A percentile compares a stretch with the other conserved stretches of the same genome.
These are phyloP conservation scores for Pygmarrhopalites habei DNA, from an alignment of 1,140 invertebrate species.

Conservation along the genomic window DNA sequence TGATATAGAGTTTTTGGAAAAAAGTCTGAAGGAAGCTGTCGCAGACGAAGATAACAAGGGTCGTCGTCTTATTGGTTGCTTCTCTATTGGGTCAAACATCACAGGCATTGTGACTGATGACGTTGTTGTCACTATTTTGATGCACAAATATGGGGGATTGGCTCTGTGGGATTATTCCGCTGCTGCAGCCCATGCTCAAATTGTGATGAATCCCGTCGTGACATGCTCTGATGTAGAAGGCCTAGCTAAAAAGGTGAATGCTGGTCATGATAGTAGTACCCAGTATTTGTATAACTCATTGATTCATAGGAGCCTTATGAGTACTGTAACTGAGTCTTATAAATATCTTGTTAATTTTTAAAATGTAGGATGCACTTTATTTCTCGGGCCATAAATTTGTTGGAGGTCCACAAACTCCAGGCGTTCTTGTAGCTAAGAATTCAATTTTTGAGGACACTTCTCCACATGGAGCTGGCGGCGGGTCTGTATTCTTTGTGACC, in stretches of 20 bases:
- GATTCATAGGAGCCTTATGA: no score
- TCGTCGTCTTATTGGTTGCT: conserved; percentile 65
- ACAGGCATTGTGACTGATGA: conserved; percentile 78
- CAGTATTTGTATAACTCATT: no score
- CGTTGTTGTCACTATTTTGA: conserved; percentile 66
- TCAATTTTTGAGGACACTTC: conserved; percentile 51
- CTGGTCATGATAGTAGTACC: no score
- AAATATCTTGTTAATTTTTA: no score
- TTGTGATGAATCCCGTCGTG: conserved; percentile 79
- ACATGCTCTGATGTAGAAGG: conserved; percentile 55
- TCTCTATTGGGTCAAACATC: conserved; percentile 78
- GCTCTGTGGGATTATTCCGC: conserved; percentile 87
- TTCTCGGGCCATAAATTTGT: conserved; percentile 87
- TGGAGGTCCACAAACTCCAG: conserved; percentile 79
- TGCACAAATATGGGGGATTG: conserved; percentile 74
- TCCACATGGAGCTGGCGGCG: conserved; percentile 54
- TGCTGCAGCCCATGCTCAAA: conserved; percentile 67
- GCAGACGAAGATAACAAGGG: conserved; percentile 16
- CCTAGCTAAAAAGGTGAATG: conserved; percentile 65
- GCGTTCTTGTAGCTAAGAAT: conserved; percentile 61
- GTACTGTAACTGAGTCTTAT: no score
- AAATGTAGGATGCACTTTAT: conserved; percentile 85
- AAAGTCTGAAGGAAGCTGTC: conserved; percentile 52
- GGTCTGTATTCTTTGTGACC: conserved; percentile 57
- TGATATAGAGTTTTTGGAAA: conserved; percentile 68